Evolutionary conservation across 2,797 vertebrate species (phyloP), one percentile per base, ranked within the genome.

Genomic region (Enteromius unitaeniatus): DNA sequence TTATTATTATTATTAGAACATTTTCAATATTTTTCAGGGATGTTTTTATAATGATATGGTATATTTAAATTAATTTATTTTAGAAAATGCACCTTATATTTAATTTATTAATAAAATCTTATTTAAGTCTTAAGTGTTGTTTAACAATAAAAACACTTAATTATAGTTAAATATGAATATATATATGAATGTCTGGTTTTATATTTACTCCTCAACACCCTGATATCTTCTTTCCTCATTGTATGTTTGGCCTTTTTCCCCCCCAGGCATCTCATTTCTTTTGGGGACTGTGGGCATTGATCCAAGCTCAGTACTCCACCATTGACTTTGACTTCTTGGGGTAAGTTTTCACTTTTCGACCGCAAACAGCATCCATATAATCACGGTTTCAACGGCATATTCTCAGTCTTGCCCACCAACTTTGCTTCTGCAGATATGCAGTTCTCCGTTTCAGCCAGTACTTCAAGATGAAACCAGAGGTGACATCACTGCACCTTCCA

Each of bases 241-340:
- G 2, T 55, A 47, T 47, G n/a, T 73, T 17, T 65, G 31, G 15
- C 40, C 34, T 19, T 37, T 5, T 6, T 28, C 75, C 17, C 26
- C 42, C 84, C 6, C 53, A 89, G 88, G 88, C 86, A 11, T 89
- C 88, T 51, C 88, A 87, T 76, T 88, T 86, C 77, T 82, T 88
- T 76, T 89, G 81, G 83, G 98, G 96, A 0, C 97, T 97, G 91
- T 99, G 98, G 98, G 97, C 97, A 0, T 95, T 99, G 69, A 98
- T 99, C 93, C 98, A 99, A 93, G 95, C 96, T 82, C 97, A 97
- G 93, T 99, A 97, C 92, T 99, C 98, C 78, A 94, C 96, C 91
- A 99, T 99, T 73, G 95, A 98, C 90, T 99, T 99, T 87, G 96
- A 99, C 93, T 99, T 99, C 93, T 94, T 97, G 40, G 95, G 97